Percentiles rank a stretch among this genome's conserved stretches.
Evolutionary conservation across 2,113 vertebrate genomes (phyloP).

Genomic region (Taurulus bubalis): DNA sequence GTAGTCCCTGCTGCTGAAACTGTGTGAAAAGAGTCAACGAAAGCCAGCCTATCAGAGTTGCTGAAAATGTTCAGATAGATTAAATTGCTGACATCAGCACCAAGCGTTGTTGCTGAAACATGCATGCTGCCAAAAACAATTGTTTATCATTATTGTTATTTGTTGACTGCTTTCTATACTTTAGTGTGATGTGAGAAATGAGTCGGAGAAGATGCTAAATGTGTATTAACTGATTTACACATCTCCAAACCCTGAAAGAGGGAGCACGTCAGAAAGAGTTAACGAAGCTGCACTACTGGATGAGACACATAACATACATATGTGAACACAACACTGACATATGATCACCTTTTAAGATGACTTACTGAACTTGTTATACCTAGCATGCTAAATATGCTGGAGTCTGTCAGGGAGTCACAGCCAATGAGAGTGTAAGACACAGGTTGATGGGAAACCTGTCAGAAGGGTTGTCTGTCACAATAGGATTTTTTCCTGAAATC

Average conservation of each 20-base stretch:
- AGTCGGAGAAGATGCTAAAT: neutral
- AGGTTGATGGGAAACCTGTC: no score
- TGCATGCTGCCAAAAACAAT: constrained; percentile 20
- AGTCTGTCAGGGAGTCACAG: no score
- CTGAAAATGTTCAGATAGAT: constrained; percentile 39
- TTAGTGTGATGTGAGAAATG: neutral
- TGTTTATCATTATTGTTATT: constrained; percentile 10
- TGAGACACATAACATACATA: neutral
- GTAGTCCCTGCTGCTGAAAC: constrained; percentile 3
- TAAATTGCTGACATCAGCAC: constrained; percentile 48
- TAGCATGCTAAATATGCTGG: no score
- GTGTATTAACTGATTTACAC: neutral
- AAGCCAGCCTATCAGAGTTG: constrained; percentile 5
- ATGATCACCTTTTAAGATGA: no score
- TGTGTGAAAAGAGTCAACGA: constrained; percentile 13
- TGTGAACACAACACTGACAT: no score
- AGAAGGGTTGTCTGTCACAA: no score
- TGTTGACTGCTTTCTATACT: neutral
- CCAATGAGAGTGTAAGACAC: no score
- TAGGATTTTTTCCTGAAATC: no score
- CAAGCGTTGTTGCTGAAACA: constrained; percentile 26
- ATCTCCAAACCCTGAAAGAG: neutral
- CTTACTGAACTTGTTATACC: no score
- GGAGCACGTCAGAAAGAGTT: neutral
- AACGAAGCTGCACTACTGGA: neutral